These are phyloP conservation scores for Marmota monax DNA, from an alignment of 2,113 vertebrate genomes.

Conservation along the genomic window DNA sequence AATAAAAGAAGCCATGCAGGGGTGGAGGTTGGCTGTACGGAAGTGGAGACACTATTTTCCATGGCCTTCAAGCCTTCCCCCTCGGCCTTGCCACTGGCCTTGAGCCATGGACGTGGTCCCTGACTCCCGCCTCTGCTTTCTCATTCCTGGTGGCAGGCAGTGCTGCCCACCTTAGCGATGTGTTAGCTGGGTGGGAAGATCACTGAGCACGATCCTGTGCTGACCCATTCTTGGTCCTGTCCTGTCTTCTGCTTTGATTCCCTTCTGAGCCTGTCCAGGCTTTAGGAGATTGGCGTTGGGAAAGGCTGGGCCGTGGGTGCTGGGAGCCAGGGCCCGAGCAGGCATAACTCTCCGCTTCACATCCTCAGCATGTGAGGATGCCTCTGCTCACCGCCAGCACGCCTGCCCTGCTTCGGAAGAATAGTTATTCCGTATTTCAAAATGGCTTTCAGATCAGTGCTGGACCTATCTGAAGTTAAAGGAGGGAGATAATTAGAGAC, in stretches of 20 bases:
- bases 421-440: neutral
- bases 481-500: neutral
- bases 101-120: neutral
- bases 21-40: neutral
- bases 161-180: neutral
- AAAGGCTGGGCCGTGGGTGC: neutral
- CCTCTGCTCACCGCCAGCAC: neutral
- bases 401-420: neutral
- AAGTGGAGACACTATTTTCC: neutral
- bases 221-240: neutral
- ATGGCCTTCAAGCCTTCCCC: neutral
- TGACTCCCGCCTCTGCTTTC: neutral
- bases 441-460: neutral
- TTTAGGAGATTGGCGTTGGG: neutral
- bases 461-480: neutral
- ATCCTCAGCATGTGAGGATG: neutral
- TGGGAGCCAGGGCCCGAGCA: neutral
- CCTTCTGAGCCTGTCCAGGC: neutral
- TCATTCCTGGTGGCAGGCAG: neutral
- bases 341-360: neutral
- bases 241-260: neutral
- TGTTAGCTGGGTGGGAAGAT: neutral
- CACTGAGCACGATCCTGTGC: neutral
- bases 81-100: neutral
- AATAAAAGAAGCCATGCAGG: neutral